Evolutionary conservation across 2,797 vertebrate species (phyloP), one percentile per base, ranked within the genome.

Genomic region (Schizopygopsis pylzovi): DNA sequence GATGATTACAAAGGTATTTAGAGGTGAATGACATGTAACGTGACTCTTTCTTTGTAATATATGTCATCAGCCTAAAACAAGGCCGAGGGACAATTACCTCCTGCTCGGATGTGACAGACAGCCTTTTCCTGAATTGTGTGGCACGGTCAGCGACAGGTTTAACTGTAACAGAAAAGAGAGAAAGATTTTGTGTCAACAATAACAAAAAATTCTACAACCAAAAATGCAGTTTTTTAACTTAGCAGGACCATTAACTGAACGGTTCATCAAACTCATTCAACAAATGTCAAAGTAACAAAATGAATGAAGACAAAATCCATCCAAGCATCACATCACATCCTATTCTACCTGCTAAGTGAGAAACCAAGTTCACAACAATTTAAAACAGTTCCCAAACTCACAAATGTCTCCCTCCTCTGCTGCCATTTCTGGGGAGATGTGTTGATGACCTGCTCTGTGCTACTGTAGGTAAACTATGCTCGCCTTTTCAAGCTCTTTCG

Each of bases 21-120:
- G 79, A 70, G 37, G 78, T 90, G 89, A 90, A 87, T 77, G 63
- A 87, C 54, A 88, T 39, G 37, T 39, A 39, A 39, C 37, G 6
- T 39, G 37, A 39, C 37, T 39, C 37, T 39, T 39, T 4, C 37
- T 39, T 39, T 39, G 37, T 39, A 6, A 39, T 39, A 1, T 39
- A 39, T 39, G 84, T 88, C 87, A 89, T 83, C 71, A 88, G 59
- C 89, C 71, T 56, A 59, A 84, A 71, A 79, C 33, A 70, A 79
- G 83, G 39, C 79, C 78, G 8, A 67, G 81, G n/a, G 39, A 88
- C 80, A 92, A 92, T 95, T 94, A 96, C 96, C 90, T 96, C 92
- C 28, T 93, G 92, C 49, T 94, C 94, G 76, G 94, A 90, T 63
- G 90, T 81, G 56, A 94, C 63, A 84, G 95, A 94, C 76, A 90